phyloP scores from a whole-genome alignment of 1,140 invertebrate genomes.

The Drosophila bipectinata region DNA sequence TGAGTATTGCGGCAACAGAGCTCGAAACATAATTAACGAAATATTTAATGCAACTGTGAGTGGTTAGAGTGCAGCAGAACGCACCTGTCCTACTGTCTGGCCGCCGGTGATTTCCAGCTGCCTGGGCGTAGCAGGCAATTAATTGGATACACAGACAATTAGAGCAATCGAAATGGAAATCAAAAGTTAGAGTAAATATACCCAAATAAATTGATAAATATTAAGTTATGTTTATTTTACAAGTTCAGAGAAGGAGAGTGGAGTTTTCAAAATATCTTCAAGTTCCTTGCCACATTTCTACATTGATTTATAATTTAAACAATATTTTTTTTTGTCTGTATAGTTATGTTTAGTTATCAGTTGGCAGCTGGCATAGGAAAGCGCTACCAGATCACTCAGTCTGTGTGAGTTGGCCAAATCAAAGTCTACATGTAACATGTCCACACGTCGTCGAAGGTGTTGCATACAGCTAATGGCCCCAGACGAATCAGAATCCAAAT shows the following conservation, averaged over 20 bases:
- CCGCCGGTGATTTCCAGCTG: slow-evolving; percentile 12
- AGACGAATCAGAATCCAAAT: slow-evolving; percentile 11
- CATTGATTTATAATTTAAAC: no score
- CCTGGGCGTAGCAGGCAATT: slow-evolving; percentile 59
- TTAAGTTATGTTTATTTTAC: neutral
- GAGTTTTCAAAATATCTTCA: no score
- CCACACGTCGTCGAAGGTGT: slow-evolving; percentile 65
- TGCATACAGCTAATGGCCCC: slow-evolving; percentile 64
- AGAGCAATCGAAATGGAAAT: neutral
- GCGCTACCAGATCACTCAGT: slow-evolving; percentile 62
- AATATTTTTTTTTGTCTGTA: slow-evolving; percentile 2
- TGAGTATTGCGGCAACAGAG: slow-evolving; percentile 19
- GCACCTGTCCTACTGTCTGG: slow-evolving; percentile 43
- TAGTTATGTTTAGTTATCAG: slow-evolving; percentile 9
- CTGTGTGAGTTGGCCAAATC: slow-evolving; percentile 60
- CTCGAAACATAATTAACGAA: slow-evolving; percentile 57
- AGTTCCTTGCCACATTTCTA: neutral
- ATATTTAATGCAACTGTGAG: slow-evolving; percentile 37
- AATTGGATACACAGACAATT: slow-evolving; percentile 41
- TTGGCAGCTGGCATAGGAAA: slow-evolving; percentile 24
- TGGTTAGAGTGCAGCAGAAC: slow-evolving; percentile 16
- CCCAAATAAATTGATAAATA: slow-evolving; percentile 10
- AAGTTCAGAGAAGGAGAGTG: neutral
- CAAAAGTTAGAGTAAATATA: neutral
- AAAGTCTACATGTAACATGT: slow-evolving; percentile 49